Evolutionary conservation across 1,140 invertebrate species (phyloP).

Genomic region (Chionoecetes opilio): DNA sequence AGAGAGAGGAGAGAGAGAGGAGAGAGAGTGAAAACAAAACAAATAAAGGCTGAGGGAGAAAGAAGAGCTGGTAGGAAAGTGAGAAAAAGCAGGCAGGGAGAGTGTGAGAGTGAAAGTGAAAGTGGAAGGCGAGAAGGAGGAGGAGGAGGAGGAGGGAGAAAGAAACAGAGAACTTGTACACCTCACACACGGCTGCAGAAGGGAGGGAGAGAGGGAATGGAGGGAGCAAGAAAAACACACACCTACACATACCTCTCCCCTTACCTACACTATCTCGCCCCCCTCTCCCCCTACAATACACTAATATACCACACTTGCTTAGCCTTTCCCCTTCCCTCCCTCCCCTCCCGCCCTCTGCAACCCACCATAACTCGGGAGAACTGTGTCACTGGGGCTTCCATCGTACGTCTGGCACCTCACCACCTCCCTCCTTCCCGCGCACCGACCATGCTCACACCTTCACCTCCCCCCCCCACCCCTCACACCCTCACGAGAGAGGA

Average conservation of each 20-base stretch:
- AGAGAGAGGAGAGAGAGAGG: neutral
- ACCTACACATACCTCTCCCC: neutral
- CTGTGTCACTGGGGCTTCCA: constrained; percentile 3
- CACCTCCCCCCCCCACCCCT: too few species aligned
- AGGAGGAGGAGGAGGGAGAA: too few species aligned
- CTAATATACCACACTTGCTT: too few species aligned
- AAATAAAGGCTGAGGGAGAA: neutral
- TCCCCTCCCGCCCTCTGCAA: neutral
- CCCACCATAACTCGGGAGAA: neutral
- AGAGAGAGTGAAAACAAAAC: neutral
- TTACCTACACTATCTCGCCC: neutral
- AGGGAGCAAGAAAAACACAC: neutral
- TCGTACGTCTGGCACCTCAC: neutral
- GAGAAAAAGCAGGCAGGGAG: neutral
- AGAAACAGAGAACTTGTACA: neutral
- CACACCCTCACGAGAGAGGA: neutral
- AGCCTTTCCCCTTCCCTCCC: neutral
- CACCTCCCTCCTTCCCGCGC: neutral
- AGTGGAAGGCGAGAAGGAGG: neutral
- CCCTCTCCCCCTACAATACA: too few species aligned
- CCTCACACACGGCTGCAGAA: neutral
- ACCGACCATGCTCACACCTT: neutral
- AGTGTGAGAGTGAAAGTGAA: neutral
- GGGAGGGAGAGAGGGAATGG: neutral
- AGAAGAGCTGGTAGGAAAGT: neutral